These are phyloP conservation scores for Perccottus glenii DNA, from an alignment of 2,113 vertebrate species.

Conservation along the genomic window DNA sequence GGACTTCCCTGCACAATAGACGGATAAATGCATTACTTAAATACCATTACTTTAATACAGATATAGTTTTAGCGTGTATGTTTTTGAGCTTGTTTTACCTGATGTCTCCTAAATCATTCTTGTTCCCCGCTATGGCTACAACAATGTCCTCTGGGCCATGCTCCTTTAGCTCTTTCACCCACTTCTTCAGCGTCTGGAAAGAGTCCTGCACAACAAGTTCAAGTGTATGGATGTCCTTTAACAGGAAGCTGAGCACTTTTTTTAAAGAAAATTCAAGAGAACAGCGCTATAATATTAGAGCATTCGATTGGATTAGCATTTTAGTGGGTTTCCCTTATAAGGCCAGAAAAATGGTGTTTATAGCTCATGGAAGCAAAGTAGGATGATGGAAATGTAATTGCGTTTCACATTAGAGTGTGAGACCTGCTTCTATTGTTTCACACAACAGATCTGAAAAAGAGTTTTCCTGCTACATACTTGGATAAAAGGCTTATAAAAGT, in stretches of 20 bases:
- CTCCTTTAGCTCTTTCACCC: slow-evolving; percentile 98
- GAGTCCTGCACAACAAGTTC: slow-evolving; percentile 86
- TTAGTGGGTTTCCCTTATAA: slow-evolving; percentile 45
- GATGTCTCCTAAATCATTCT: slow-evolving; percentile 96
- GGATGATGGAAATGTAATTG: slow-evolving; percentile 45
- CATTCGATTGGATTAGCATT: slow-evolving; percentile 1
- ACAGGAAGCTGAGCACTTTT: background rate
- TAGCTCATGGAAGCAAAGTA: slow-evolving; percentile 21
- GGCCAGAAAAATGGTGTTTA: slow-evolving; percentile 45
- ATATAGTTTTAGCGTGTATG: background rate
- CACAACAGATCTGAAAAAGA: slow-evolving; percentile 11
- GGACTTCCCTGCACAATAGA: slow-evolving; percentile 87
- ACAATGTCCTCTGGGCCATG: slow-evolving; percentile 97
- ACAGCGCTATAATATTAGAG: slow-evolving; percentile 24
- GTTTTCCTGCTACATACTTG: background rate
- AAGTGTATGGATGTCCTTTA: background rate
- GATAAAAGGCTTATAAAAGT: background rate
- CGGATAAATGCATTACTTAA: background rate
- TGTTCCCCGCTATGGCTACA: slow-evolving; percentile 97
- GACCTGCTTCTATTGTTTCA: slow-evolving; percentile 13
- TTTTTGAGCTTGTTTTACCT: slow-evolving; percentile 75
- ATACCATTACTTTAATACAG: too few relatives aligned
- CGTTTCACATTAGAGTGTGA: slow-evolving; percentile 26
- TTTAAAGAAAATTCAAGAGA: background rate
- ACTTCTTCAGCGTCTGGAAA: slow-evolving; percentile 97